These are phyloP conservation scores for Cettia cetti DNA, from an alignment of 2,113 vertebrate species.

Conservation along the genomic window DNA sequence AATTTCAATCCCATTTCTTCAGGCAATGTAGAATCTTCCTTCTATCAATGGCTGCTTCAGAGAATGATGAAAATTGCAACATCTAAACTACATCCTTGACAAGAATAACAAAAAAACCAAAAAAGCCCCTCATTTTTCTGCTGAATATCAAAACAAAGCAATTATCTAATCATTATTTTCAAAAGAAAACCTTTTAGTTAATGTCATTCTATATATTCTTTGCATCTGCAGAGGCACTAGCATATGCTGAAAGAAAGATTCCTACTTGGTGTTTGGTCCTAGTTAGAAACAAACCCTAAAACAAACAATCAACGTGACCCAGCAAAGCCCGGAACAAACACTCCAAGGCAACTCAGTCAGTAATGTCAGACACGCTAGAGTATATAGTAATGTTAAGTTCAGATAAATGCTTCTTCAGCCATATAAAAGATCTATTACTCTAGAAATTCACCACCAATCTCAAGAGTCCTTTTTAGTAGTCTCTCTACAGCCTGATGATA, in stretches of 20 bases:
- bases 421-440: neutral
- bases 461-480: neutral
- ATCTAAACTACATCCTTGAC: neutral
- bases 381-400: neutral
- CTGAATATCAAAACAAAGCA: neutral
- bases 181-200: neutral
- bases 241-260: neutral
- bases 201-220: neutral
- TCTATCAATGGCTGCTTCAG: neutral
- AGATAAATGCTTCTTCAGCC: neutral
- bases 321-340: neutral
- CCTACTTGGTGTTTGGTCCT: neutral
- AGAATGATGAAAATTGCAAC: neutral
- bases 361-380: fast-evolving
- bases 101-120: neutral
- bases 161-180: neutral
- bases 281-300: neutral
- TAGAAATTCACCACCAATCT: neutral
- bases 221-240: neutral
- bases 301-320: fast-evolving
- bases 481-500: neutral
- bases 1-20: neutral
- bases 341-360: neutral
- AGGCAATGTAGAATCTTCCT: neutral
- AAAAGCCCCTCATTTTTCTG: neutral